These are phyloP conservation scores for Pelecanoides urinatrix DNA, from an alignment of 2,113 vertebrate genomes.

Conservation along the genomic window DNA sequence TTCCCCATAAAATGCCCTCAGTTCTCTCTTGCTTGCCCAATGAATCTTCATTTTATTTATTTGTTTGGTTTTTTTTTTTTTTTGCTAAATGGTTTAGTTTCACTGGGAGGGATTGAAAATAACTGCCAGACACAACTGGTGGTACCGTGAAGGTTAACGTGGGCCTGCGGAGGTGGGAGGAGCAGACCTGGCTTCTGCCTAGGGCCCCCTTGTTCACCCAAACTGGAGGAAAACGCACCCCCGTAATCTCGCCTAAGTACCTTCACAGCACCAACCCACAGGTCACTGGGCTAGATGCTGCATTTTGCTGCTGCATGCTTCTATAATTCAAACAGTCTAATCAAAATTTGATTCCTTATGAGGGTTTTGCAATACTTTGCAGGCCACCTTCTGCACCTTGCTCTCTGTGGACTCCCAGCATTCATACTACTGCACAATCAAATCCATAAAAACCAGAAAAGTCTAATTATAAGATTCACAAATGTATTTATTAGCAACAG, in stretches of 20 bases:
- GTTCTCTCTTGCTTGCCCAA: not conserved
- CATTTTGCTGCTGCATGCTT: not conserved
- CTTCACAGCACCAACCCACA: not conserved
- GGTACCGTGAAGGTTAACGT: accelerated
- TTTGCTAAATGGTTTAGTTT: not conserved
- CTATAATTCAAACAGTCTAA: not conserved
- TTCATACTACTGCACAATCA: not conserved
- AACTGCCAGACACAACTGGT: accelerated
- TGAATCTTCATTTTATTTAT: not conserved
- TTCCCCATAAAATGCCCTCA: not conserved
- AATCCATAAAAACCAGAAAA: not conserved
- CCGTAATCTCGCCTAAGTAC: accelerated
- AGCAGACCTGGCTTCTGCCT: not conserved
- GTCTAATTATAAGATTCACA: not conserved
- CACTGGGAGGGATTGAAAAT: not conserved
- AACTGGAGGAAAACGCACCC: not conserved
- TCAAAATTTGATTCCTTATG: not conserved
- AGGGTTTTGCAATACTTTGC: not conserved
- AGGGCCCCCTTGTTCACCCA: not conserved
- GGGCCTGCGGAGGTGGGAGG: not conserved
- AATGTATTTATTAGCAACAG: not conserved
- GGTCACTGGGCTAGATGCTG: accelerated
- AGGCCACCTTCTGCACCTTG: not conserved
- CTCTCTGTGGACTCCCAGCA: not conserved
- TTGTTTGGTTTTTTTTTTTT: not conserved